Conservation (phyloP, 1,140 invertebrate genomes). For the Bombus balteatus region DNA sequence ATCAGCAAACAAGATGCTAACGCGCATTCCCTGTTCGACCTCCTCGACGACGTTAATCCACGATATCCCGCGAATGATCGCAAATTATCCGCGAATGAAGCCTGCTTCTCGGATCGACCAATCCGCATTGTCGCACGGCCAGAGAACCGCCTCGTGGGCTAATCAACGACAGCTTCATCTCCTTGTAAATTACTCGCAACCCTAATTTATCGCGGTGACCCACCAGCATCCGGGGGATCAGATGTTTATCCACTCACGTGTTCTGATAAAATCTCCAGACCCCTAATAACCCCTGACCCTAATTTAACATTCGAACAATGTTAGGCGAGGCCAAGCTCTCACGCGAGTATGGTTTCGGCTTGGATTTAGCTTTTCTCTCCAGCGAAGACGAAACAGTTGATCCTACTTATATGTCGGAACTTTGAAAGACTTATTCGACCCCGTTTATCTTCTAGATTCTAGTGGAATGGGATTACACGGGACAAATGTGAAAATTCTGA, state of each 20-base stretch:
- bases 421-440: slow-evolving; percentile 33
- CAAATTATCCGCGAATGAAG: slow-evolving; percentile 15
- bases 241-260: slow-evolving; percentile 46
- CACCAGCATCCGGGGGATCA: slow-evolving; percentile 20
- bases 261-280: slow-evolving; percentile 34
- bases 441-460: slow-evolving; percentile 12
- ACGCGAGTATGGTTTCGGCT: neutral
- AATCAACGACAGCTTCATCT: slow-evolving; percentile 46
- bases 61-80: neutral
- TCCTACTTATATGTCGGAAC: neutral
- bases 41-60: neutral
- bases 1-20: neutral
- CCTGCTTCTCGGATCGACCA: neutral
- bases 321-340: neutral
- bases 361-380: neutral
- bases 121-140: slow-evolving; percentile 4
- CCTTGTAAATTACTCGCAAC: slow-evolving; percentile 36
- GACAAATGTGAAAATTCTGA: neutral
- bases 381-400: neutral
- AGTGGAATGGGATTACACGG: no score
- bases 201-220: slow-evolving; percentile 29
- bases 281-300: slow-evolving; percentile 14
- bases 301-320: slow-evolving; percentile 32
- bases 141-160: neutral
- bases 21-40: neutral